Conservation (phyloP, 2,113 vertebrate genomes). For the Oryzias curvinotus region DNA sequence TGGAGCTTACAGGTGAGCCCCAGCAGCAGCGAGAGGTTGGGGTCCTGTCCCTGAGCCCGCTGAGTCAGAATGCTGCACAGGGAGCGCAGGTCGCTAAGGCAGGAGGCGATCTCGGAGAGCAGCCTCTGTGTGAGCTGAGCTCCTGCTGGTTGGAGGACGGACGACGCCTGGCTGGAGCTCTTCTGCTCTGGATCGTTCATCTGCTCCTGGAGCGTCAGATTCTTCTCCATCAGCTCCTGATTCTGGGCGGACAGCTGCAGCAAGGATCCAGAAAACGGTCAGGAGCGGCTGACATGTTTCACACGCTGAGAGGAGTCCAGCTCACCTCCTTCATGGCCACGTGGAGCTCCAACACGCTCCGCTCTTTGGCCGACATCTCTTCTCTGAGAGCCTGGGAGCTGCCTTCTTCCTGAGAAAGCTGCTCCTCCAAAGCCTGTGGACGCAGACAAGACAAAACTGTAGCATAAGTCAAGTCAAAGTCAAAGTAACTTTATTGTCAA, state of each 20-base stretch:
- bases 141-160: constrained; percentile 60
- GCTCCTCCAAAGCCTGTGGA: constrained; percentile 84
- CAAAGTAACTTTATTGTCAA: too few relatives aligned
- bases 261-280: not conserved
- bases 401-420: constrained; percentile 88
- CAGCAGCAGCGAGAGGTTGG: constrained; percentile 94
- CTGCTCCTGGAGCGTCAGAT: constrained; percentile 89
- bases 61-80: constrained; percentile 94
- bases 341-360: constrained; percentile 82
- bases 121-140: constrained; percentile 77
- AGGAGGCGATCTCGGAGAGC: constrained; percentile 84
- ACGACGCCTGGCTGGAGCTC: constrained; percentile 55
- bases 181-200: constrained; percentile 75
- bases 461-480: too few relatives aligned
- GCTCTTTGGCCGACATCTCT: constrained; percentile 84
- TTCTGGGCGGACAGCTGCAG: constrained; percentile 91
- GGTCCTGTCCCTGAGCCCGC: constrained; percentile 89
- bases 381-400: constrained; percentile 86
- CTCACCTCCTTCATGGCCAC: constrained; percentile 91
- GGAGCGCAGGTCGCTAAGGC: constrained; percentile 88
- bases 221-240: constrained; percentile 94
- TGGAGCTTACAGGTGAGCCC: constrained; percentile 87
- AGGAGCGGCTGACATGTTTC: not conserved
- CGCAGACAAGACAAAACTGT: not conserved
- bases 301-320: not conserved